Evolutionary conservation across 2,888 invertebrate genomes (phyloP).

Genomic region (Drosophila hawaiiensis): DNA sequence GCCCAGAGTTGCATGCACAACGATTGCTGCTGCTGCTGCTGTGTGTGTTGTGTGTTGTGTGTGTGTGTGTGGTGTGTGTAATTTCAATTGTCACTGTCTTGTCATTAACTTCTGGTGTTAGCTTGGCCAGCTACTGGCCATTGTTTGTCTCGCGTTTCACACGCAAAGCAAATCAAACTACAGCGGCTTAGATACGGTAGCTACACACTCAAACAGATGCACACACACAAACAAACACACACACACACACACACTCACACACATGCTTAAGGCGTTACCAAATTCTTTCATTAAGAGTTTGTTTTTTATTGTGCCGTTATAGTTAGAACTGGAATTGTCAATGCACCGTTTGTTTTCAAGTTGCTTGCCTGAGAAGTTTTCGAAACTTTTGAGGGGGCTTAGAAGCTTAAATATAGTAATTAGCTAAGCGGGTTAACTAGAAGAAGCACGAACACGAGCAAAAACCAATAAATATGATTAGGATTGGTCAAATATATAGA

Average conservation of each 20-base stretch:
- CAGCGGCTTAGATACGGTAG: slow-evolving; percentile 65
- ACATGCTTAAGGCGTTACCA: slow-evolving; percentile 1
- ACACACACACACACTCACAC: neutral
- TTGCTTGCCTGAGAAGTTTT: neutral
- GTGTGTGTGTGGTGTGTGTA: slow-evolving; percentile 43
- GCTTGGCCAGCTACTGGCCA: slow-evolving; percentile 55
- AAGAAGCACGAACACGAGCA: neutral
- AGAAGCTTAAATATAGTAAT: neutral
- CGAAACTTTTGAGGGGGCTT: neutral
- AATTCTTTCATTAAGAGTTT: neutral
- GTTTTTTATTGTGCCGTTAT: neutral
- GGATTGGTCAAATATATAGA: neutral
- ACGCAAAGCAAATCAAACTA: slow-evolving; percentile 68
- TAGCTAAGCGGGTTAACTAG: neutral
- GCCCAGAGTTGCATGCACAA: slow-evolving; percentile 39
- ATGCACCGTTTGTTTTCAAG: neutral
- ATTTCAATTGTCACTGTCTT: slow-evolving; percentile 82
- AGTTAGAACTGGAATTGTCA: neutral
- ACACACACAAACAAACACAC: slow-evolving; percentile 2
- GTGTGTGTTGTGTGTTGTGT: slow-evolving; percentile 18
- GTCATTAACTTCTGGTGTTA: slow-evolving; percentile 82
- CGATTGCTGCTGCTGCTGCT: neutral
- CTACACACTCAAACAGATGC: slow-evolving; percentile 20
- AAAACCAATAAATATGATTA: neutral
- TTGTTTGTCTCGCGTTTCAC: slow-evolving; percentile 76